A percentile compares a stretch with the other conserved stretches of the same genome.
Conservation (phyloP, 2,113 vertebrate species). For the Pampusana beccarii region DNA sequence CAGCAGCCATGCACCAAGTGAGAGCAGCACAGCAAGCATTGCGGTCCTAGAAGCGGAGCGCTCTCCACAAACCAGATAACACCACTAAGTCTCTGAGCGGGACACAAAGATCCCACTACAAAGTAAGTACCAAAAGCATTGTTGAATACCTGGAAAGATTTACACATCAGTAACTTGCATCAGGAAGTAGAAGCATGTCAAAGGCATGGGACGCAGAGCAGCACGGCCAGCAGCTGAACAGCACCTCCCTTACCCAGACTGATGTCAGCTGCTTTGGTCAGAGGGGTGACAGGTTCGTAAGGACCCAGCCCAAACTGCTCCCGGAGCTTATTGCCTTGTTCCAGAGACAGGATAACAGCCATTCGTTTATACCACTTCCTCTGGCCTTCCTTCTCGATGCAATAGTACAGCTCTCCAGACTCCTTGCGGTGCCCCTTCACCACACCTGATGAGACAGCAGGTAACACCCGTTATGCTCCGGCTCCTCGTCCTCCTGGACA, state of each 20-base stretch:
- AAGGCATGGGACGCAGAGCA: not conserved
- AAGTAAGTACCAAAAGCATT: not conserved
- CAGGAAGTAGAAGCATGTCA: not conserved
- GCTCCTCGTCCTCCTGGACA: not conserved
- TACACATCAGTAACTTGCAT: not conserved
- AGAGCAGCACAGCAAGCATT: not conserved
- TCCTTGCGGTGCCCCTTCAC: constrained; percentile 89
- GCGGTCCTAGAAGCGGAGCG: not conserved
- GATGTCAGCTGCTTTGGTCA: constrained; percentile 94
- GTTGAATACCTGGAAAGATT: not conserved
- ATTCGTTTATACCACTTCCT: constrained; percentile 90
- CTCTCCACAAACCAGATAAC: not conserved
- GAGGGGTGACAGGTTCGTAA: constrained; percentile 84
- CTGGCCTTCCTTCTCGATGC: constrained; percentile 91
- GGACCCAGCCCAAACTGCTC: constrained; percentile 94
- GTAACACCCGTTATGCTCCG: not conserved
- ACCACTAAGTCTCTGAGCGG: not conserved
- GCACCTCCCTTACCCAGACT: constrained; percentile 85
- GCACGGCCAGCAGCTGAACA: not conserved
- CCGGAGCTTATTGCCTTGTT: constrained; percentile 91
- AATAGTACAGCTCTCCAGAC: constrained; percentile 88
- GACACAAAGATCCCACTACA: not conserved
- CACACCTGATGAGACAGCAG: constrained; percentile 76
- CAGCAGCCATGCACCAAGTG: not conserved
- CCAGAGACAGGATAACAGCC: constrained; percentile 91